Conservation (phyloP, 2,888 invertebrate species). For the Latrodectus hesperus region DNA sequence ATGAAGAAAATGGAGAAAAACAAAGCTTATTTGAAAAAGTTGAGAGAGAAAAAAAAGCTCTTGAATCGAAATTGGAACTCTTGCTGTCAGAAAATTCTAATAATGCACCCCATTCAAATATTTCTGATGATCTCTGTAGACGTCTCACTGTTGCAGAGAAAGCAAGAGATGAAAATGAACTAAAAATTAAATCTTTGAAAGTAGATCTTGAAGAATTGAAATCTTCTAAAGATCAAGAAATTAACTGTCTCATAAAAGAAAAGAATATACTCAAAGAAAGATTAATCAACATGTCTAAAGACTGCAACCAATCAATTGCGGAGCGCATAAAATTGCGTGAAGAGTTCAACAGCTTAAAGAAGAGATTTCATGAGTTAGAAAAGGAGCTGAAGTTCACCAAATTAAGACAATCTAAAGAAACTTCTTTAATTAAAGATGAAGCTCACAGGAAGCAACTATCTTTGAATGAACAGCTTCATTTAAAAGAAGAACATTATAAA, state of each 20-base stretch:
- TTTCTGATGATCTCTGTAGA: constrained; percentile 36
- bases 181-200: constrained; percentile 14
- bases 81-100: constrained; percentile 30
- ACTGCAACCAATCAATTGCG: constrained; percentile 20
- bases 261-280: constrained; percentile 8
- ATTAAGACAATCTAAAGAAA: neutral
- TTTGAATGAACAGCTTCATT: constrained; percentile 5
- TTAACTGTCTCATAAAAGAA: constrained; percentile 17
- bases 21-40: constrained; percentile 53
- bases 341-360: constrained; percentile 23
- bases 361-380: constrained; percentile 14
- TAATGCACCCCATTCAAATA: constrained; percentile 1
- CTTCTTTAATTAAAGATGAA: constrained; percentile 12
- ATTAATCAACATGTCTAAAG: constrained; percentile 22
- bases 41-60: constrained; percentile 34
- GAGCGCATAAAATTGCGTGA: constrained; percentile 32
- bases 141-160: constrained; percentile 43
- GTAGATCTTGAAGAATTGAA: constrained; percentile 19
- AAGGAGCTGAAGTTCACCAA: constrained; percentile 24
- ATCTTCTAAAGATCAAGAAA: constrained; percentile 31
- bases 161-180: constrained; percentile 29
- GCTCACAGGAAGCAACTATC: constrained; percentile 1
- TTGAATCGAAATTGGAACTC: constrained; percentile 44
- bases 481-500: constrained; percentile 39
- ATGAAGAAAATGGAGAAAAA: constrained; percentile 36